phyloP scores from a whole-genome alignment of 2,797 vertebrate species.

The Chloroceryle amazona region DNA sequence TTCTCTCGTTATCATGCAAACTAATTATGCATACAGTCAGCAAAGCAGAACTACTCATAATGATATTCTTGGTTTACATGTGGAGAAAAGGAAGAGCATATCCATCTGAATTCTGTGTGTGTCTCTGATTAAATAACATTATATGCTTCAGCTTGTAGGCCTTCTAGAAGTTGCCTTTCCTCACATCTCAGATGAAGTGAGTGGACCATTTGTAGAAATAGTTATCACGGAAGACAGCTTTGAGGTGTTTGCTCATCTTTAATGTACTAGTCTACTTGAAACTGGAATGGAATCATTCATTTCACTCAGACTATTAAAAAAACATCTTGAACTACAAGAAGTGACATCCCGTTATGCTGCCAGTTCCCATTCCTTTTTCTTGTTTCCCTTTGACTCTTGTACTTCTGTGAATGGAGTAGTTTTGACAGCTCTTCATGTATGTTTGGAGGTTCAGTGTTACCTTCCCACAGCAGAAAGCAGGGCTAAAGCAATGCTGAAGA shows the following conservation, averaged over 20 bases:
- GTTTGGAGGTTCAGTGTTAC: background rate
- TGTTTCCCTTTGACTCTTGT: background rate
- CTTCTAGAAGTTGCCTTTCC: background rate
- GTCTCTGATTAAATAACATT: background rate
- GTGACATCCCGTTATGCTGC: background rate
- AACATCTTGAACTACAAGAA: background rate
- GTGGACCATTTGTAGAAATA: background rate
- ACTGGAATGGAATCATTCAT: background rate
- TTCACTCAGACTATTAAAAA: background rate
- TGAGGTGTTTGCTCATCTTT: background rate
- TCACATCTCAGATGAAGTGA: background rate
- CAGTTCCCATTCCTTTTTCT: background rate
- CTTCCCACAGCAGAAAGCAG: background rate
- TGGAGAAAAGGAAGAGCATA: background rate
- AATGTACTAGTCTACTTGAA: background rate
- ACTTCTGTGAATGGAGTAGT: background rate
- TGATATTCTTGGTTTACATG: background rate
- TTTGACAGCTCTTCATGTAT: background rate
- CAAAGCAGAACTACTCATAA: background rate
- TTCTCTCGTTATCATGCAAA: background rate
- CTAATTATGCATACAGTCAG: background rate
- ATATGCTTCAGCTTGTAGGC: background rate
- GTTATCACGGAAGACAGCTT: background rate
- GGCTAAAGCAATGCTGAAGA: background rate
- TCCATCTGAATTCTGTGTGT: background rate